These are phyloP conservation scores for Apocheima hispidaria DNA, from an alignment of 2,888 invertebrate genomes.

Conservation along the genomic window DNA sequence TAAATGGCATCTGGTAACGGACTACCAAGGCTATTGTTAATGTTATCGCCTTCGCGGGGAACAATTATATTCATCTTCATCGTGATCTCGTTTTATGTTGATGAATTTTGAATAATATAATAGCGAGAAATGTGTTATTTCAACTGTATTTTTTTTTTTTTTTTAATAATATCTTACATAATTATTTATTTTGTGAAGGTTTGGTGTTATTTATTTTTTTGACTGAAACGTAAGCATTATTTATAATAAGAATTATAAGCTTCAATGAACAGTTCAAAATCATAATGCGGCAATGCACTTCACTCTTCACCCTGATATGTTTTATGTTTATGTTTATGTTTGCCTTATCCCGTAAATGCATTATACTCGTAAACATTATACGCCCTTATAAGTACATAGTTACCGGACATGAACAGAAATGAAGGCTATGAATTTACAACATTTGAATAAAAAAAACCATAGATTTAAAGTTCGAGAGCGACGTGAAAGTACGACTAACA, in stretches of 20 bases:
- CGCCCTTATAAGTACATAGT: too few species aligned
- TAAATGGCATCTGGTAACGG: conserved; percentile 43
- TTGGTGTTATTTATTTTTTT: too few species aligned
- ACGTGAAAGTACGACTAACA: conserved; percentile 39
- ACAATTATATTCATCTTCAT: conserved; percentile 45
- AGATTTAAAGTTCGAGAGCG: conserved; percentile 9
- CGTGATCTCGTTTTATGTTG: conserved; percentile 35
- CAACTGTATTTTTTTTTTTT: background rate
- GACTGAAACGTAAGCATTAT: too few species aligned
- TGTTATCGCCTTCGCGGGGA: conserved; percentile 41
- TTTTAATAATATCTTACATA: too few species aligned
- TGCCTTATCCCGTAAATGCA: too few species aligned
- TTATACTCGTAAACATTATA: too few species aligned
- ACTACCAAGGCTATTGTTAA: conserved; percentile 40
- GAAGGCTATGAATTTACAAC: conserved; percentile 1
- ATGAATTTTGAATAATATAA: conserved; percentile 29
- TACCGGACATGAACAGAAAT: conserved; percentile 5
- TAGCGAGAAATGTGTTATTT: background rate
- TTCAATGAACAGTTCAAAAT: too few species aligned
- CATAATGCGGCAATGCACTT: too few species aligned
- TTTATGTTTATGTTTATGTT: too few species aligned
- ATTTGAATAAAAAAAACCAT: conserved; percentile 21
- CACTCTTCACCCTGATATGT: too few species aligned
- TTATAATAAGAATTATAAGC: too few species aligned
- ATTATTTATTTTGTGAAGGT: too few species aligned